Evolutionary conservation across 2,113 vertebrate species (phyloP), one percentile per base, ranked within the genome.

Genomic region (Psilopogon haemacephalus): DNA sequence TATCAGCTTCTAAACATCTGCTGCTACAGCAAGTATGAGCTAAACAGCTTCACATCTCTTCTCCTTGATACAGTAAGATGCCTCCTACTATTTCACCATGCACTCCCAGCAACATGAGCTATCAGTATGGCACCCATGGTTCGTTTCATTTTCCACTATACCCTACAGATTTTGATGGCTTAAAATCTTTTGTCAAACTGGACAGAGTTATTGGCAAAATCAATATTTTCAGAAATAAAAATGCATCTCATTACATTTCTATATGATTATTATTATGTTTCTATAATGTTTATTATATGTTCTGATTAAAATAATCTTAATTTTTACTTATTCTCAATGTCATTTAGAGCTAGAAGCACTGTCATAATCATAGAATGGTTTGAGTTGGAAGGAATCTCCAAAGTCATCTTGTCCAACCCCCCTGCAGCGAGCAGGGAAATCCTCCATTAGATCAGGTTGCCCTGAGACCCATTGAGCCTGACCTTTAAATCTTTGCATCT

Each of bases 211-310:
- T 1, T 60, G 55, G 15, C 23, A 78, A 78, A 38, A 69, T 12
- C 9, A 71, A 69, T 52, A 69, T 52, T 32, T 63, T 70, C 76
- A 83, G 20, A 88, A 63, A 93, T 7, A 40, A 32, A 87, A 87
- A 82, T 0, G 2, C 5, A 18, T 26, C 13, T 56, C 40, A 48
- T 65, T n/a, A n/a, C n/a, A n/a, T n/a, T n/a, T n/a, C n/a, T n/a
- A n/a, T n/a, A n/a, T n/a, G n/a, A n/a, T n/a, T n/a, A n/a, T n/a
- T n/a, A n/a, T n/a, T n/a, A n/a, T n/a, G n/a, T n/a, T n/a, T n/a
- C n/a, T n/a, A n/a, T n/a, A n/a, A n/a, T n/a, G n/a, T n/a, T n/a
- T n/a, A n/a, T n/a, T n/a, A n/a, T n/a, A n/a, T n/a, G 7, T 11
- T 81, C 64, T 71, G 0, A 85, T 1, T 1, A 73, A 73, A 93